These are phyloP conservation scores for Catotricha subobsoleta DNA, from an alignment of 2,888 invertebrate species.

Conservation along the genomic window DNA sequence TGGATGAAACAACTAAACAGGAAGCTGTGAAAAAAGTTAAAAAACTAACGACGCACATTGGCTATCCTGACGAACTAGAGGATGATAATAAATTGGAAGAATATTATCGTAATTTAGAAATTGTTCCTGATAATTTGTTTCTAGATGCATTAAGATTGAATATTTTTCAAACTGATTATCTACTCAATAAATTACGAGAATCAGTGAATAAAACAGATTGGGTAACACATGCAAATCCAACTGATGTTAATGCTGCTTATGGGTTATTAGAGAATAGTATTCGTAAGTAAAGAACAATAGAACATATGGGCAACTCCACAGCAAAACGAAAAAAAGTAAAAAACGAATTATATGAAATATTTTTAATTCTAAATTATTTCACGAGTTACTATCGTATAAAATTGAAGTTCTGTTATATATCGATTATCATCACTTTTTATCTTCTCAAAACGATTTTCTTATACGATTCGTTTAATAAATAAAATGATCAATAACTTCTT, in stretches of 20 bases:
- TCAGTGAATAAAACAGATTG: slow-evolving; percentile 35
- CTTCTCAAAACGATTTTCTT: too few relatives aligned
- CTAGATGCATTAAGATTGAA: slow-evolving; percentile 32
- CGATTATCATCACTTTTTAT: too few relatives aligned
- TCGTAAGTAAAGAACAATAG: slow-evolving; percentile 25
- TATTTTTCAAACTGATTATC: slow-evolving; percentile 32
- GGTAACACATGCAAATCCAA: slow-evolving; percentile 32
- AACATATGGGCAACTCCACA: too few relatives aligned
- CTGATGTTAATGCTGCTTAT: slow-evolving; percentile 37
- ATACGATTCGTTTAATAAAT: too few relatives aligned
- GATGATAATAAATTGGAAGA: slow-evolving; percentile 53
- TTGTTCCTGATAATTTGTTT: slow-evolving; percentile 26
- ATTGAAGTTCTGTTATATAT: too few relatives aligned
- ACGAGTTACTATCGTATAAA: too few relatives aligned
- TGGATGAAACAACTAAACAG: slow-evolving; percentile 58
- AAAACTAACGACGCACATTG: slow-evolving; percentile 65
- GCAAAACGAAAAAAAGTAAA: too few relatives aligned
- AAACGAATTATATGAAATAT: too few relatives aligned
- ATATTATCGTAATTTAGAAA: slow-evolving; percentile 41
- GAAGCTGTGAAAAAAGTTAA: slow-evolving; percentile 51
- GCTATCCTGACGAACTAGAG: slow-evolving; percentile 69
- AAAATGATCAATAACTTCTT: too few relatives aligned
- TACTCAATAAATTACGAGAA: slow-evolving; percentile 31
- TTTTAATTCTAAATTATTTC: too few relatives aligned
- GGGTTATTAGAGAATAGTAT: slow-evolving; percentile 36